Evolutionary conservation across 2,797 vertebrate species (phyloP).

Genomic region (Tarsius wallacei): DNA sequence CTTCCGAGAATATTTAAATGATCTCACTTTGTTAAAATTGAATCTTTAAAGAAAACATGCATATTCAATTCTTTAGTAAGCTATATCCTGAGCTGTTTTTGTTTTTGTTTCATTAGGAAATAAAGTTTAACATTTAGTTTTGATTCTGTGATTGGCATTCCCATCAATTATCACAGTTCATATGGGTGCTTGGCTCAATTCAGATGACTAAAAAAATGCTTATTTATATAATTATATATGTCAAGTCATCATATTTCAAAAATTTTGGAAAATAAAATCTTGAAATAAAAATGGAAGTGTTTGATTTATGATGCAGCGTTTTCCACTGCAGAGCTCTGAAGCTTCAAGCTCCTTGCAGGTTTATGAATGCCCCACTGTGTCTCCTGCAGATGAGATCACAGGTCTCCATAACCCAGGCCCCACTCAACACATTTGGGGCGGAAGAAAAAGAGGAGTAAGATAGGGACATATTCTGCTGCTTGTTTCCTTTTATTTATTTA

Average conservation of each 20-base stretch:
- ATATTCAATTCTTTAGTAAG: not conserved
- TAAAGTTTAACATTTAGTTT: not conserved
- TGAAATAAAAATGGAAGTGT: not conserved
- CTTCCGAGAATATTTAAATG: not conserved
- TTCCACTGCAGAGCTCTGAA: not conserved
- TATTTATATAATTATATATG: not conserved
- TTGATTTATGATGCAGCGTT: not conserved
- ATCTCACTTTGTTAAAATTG: not conserved
- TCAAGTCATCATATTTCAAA: not conserved
- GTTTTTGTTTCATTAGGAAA: not conserved
- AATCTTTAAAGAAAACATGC: slow-evolving; percentile 22
- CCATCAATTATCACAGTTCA: not conserved
- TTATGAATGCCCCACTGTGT: no score
- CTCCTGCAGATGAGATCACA: not conserved
- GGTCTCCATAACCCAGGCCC: not conserved
- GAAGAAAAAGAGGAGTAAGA: not conserved
- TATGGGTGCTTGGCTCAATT: not conserved
- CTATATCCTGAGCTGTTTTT: not conserved
- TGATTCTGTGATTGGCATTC: slow-evolving; percentile 32
- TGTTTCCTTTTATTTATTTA: not conserved
- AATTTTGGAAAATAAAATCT: not conserved
- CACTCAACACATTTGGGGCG: not conserved
- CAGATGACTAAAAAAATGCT: not conserved
- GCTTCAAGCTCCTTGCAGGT: not conserved
- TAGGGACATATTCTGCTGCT: not conserved